Evolutionary conservation across 2,888 invertebrate species (phyloP).

Genomic region (Cantharis rufa): DNA sequence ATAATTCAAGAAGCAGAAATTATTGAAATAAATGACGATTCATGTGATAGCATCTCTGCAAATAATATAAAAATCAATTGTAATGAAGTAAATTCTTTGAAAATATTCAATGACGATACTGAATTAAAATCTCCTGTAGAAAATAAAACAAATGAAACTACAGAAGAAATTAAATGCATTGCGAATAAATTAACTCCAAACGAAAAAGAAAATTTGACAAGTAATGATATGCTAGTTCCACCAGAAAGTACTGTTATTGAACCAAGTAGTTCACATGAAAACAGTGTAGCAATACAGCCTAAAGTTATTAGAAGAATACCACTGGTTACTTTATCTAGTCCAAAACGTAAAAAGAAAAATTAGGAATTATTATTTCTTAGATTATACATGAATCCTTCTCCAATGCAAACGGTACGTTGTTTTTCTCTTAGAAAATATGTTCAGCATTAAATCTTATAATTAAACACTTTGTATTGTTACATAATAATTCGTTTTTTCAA

Average conservation of each 20-base stretch:
- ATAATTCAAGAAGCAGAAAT: neutral
- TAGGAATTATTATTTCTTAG: conserved; percentile 15
- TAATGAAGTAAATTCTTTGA: neutral
- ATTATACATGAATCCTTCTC: conserved; percentile 15
- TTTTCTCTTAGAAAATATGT: neutral
- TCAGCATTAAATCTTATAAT: neutral
- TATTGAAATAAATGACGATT: neutral
- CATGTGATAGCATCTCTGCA: neutral
- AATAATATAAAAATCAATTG: neutral
- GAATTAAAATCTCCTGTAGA: neutral
- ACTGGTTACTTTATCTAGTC: conserved; percentile 78
- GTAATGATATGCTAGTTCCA: neutral
- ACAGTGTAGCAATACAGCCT: conserved; percentile 42
- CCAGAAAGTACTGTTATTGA: neutral
- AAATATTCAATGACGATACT: neutral
- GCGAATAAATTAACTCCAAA: neutral
- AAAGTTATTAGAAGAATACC: conserved; percentile 71
- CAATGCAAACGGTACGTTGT: neutral
- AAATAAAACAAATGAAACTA: neutral
- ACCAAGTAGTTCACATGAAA: conserved; percentile 1
- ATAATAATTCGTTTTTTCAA: neutral
- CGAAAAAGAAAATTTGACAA: neutral
- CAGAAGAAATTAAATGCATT: neutral
- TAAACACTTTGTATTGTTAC: neutral
- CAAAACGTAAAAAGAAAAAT: conserved; percentile 65